A percentile compares a stretch with the other conserved stretches of the same genome.
These are phyloP conservation scores for Gymnoscopelus microlampas DNA, from an alignment of 2,797 vertebrate genomes.

Conservation along the genomic window DNA sequence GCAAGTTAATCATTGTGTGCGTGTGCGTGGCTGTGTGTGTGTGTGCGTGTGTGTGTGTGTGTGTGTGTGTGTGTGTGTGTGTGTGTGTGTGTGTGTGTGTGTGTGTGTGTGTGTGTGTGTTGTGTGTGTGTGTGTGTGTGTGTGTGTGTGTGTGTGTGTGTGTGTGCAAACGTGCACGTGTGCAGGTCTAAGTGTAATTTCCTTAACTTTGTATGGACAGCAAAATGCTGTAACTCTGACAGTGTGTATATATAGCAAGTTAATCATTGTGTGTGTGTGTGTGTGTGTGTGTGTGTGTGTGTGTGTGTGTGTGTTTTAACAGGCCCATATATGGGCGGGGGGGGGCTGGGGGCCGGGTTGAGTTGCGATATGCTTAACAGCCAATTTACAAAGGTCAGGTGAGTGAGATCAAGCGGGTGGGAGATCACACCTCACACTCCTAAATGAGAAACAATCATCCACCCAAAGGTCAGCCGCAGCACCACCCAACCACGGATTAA, in stretches of 20 bases:
- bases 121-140: background rate
- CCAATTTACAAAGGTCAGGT: constrained; percentile 90
- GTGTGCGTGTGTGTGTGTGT: constrained; percentile 29
- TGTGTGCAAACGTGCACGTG: background rate
- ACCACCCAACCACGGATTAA: constrained; percentile 78
- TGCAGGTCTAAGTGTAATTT: too few species aligned
- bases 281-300: constrained; percentile 12
- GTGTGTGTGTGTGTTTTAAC: constrained; percentile 52
- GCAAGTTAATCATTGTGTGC: background rate
- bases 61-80: constrained; percentile 41
- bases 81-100: constrained; percentile 60
- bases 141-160: background rate
- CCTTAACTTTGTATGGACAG: too few species aligned
- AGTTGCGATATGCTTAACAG: constrained; percentile 87
- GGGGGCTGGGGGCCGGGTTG: constrained; percentile 62
- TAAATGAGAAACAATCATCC: constrained; percentile 87
- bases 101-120: constrained; percentile 51
- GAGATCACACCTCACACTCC: constrained; percentile 86
- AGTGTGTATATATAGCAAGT: background rate
- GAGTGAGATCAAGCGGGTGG: constrained; percentile 84
- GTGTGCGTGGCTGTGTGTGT: constrained; percentile 20
- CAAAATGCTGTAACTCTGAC: too few species aligned
- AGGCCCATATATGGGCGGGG: constrained; percentile 69
- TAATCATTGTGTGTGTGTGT: constrained; percentile 4
- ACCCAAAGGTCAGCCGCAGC: constrained; percentile 78